Base-by-base conservation (phyloP, 2,797 vertebrate genomes). In the Pristis pectinata region DNA sequence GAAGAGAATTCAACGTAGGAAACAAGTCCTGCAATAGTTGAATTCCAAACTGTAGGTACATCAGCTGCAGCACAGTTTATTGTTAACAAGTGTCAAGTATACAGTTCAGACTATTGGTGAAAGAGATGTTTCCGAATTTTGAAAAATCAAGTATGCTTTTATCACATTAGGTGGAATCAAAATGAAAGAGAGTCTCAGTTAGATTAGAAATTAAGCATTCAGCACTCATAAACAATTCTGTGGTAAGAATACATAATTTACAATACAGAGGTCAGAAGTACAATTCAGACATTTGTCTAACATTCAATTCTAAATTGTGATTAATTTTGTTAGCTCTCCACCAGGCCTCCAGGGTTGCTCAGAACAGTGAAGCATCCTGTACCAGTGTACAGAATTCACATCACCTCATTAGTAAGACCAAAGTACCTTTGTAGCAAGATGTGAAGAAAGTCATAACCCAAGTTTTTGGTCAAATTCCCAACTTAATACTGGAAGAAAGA, bases 41-140 rank as follows among this genome's bases (percentile, higher is more conserved):
- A 49, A 10, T 41, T 3, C 94, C 92, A 95, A 87, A 94, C 94
- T 94, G 83, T 44, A 70, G n/a, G 61, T 37, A 44, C 2, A 37
- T n/a, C 87, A 91, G 64, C 6, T 24, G 59, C n/a, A 91, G 15
- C 93, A 95, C 77, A 95, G 94, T 49, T 94, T 22, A 95, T 34
- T 93, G 95, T 95, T 95, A 94, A 94, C 83, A 94, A 37, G 95
- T 95, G 95, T 95, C 95, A 95, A 95, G 74, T 30, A 95, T 93
- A 70, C 94, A 95, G 93, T 95, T 95, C 1, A 2, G 59, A 82
- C 44, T 95, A 95, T 95, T 95, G 19, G 34, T 44, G n/a, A 27
- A 10, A 13, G n/a, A 11, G 7, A 93, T 67, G 2, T 10, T 41
- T 44, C 19, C 64, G 59, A 93, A 70, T n/a, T 41, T 17, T 70